Conservation (phyloP, 1,140 invertebrate species). For the Atta colombica region DNA sequence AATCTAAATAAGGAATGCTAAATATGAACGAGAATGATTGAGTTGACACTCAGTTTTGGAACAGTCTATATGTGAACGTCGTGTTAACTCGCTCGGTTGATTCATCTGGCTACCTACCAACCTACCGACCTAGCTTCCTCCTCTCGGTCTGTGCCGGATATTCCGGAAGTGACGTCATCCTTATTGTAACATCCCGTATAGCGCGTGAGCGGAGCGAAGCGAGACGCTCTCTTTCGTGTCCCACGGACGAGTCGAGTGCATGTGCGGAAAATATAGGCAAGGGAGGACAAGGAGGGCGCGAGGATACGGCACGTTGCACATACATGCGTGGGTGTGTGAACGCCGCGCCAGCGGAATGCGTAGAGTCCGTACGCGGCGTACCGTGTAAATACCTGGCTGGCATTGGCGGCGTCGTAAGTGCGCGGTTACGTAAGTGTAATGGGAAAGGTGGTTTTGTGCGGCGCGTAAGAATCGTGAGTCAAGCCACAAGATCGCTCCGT, state of each 20-base stretch:
- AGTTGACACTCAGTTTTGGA: not conserved
- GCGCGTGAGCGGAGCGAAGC: conserved; percentile 64
- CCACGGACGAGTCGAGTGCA: conserved; percentile 64
- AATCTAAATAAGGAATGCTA: not conserved
- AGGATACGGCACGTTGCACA: conserved; percentile 45
- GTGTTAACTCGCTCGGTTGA: conserved; percentile 46
- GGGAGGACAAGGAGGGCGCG: not conserved
- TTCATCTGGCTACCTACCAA: conserved; percentile 76
- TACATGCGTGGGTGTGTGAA: conserved; percentile 70
- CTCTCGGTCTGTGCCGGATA: conserved; percentile 73
- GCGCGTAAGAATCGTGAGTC: conserved; percentile 8
- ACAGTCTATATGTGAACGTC: conserved; percentile 34
- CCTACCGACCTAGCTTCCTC: conserved; percentile 82
- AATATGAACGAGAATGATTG: not conserved
- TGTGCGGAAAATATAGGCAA: conserved; percentile 19
- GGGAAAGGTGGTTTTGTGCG: conserved; percentile 40
- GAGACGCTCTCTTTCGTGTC: conserved; percentile 72
- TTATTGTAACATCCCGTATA: conserved; percentile 82
- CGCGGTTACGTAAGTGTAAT: conserved; percentile 54
- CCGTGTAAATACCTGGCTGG: conserved; percentile 71
- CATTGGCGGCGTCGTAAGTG: conserved; percentile 19
- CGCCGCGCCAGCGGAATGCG: conserved; percentile 57
- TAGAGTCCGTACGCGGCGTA: conserved; percentile 64
- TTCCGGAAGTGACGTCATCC: conserved; percentile 84
- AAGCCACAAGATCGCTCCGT: not conserved